phyloP scores from a whole-genome alignment of 2,888 invertebrate genomes.

The Polia nebulosa region DNA sequence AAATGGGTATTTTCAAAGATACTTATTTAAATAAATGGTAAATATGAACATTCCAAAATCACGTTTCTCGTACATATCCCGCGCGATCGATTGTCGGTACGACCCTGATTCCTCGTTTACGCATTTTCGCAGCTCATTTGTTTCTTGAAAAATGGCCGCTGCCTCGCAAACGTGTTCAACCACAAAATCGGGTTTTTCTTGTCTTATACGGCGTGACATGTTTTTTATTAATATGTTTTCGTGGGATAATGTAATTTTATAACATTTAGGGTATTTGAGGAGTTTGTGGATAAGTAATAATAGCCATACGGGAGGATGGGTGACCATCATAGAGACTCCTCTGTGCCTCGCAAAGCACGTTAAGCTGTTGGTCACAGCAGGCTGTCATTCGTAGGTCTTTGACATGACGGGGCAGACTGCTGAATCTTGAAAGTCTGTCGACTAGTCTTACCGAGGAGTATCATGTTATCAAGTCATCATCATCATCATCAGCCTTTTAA shows the following conservation, averaged over 20 bases:
- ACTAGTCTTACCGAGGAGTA: no score
- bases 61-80: slow-evolving; percentile 3
- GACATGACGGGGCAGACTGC: no score
- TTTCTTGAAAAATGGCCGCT: slow-evolving; percentile 52
- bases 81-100: slow-evolving; percentile 9
- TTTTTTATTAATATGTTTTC: slow-evolving; percentile 48
- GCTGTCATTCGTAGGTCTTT: no score
- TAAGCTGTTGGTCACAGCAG: no score
- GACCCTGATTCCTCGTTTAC: slow-evolving; percentile 33
- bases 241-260: slow-evolving; percentile 10
- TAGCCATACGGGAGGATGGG: no score
- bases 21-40: not conserved
- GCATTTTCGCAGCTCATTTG: slow-evolving; percentile 58
- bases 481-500: no score
- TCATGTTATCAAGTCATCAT: no score
- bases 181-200: slow-evolving; percentile 48
- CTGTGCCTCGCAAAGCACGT: no score
- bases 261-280: not conserved
- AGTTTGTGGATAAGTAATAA: not conserved
- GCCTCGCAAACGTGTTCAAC: slow-evolving; percentile 28
- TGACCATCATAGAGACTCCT: no score
- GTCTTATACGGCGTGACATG: slow-evolving; percentile 38
- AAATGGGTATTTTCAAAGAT: no score
- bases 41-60: not conserved
- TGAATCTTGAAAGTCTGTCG: no score